phyloP scores from a whole-genome alignment of 1,140 invertebrate genomes.

The Holotrichia oblita region DNA sequence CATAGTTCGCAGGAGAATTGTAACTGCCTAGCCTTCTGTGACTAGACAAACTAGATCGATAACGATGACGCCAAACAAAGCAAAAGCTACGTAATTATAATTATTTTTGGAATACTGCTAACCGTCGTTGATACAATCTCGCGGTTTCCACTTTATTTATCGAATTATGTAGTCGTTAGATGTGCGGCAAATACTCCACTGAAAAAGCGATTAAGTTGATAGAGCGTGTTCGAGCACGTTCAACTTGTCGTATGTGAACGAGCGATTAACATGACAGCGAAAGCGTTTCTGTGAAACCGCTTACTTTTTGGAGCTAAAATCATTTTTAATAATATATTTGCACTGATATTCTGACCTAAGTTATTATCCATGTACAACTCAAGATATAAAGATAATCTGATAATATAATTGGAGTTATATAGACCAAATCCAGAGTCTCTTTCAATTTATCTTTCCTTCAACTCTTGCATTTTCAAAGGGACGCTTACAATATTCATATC shows the following conservation, averaged over 20 bases:
- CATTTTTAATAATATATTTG: no score
- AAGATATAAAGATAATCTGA: no score
- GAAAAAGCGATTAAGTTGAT: constrained; percentile 20
- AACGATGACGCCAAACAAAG: constrained; percentile 10
- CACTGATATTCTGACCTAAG: no score
- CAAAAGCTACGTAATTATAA: constrained; percentile 19
- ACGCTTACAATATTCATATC: no score
- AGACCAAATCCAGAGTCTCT: no score
- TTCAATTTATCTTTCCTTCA: no score
- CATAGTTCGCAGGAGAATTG: background rate
- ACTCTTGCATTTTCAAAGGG: no score
- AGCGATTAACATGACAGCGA: background rate
- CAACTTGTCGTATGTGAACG: constrained; percentile 1
- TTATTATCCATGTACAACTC: no score
- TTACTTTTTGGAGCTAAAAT: no score
- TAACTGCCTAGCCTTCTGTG: background rate
- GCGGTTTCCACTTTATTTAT: constrained; percentile 29
- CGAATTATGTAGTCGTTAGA: background rate
- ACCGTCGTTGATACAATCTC: background rate
- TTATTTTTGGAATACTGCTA: constrained; percentile 24
- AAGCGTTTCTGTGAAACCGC: background rate
- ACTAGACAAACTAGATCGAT: constrained; percentile 14
- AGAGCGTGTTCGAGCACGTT: constrained; percentile 17
- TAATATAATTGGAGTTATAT: no score
- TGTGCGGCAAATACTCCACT: background rate